A percentile compares a stretch with the other conserved stretches of the same genome.
These are phyloP conservation scores for Pterostichus madidus DNA, from an alignment of 2,888 invertebrate species.

Conservation along the genomic window DNA sequence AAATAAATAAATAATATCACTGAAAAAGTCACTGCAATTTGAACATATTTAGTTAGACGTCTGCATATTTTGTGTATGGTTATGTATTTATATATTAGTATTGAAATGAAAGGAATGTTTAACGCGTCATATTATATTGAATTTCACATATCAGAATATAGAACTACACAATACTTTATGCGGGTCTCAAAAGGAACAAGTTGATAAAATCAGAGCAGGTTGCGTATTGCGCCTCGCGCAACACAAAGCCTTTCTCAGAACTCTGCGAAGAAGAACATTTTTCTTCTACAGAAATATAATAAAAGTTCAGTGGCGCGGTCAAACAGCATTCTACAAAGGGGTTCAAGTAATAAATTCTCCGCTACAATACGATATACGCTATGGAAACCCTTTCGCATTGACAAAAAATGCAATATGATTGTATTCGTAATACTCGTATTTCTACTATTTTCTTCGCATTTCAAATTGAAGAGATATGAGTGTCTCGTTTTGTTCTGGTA, in stretches of 20 bases:
- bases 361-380: slow-evolving; percentile 50
- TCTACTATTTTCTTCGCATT: slow-evolving; percentile 17
- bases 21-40: too few relatives aligned
- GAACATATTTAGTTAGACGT: too few relatives aligned
- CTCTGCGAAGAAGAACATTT: slow-evolving; percentile 46
- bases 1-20: too few relatives aligned
- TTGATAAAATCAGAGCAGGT: slow-evolving; percentile 10
- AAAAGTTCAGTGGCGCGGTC: slow-evolving; percentile 63
- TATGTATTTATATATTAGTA: too few relatives aligned
- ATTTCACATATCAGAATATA: background rate
- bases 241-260: slow-evolving; percentile 52
- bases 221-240: background rate
- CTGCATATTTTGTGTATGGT: too few relatives aligned
- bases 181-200: background rate
- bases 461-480: background rate
- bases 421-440: slow-evolving; percentile 26
- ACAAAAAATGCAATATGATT: slow-evolving; percentile 51
- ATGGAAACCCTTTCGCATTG: slow-evolving; percentile 42
- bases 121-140: background rate
- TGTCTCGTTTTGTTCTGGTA: background rate
- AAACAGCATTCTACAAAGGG: slow-evolving; percentile 57
- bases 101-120: too few relatives aligned
- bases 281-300: slow-evolving; percentile 65
- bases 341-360: slow-evolving; percentile 49
- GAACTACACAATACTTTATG: background rate